Evolutionary conservation across 2,888 invertebrate species (phyloP), one percentile per base, ranked within the genome.

Genomic region (Morpho deidamia): DNA sequence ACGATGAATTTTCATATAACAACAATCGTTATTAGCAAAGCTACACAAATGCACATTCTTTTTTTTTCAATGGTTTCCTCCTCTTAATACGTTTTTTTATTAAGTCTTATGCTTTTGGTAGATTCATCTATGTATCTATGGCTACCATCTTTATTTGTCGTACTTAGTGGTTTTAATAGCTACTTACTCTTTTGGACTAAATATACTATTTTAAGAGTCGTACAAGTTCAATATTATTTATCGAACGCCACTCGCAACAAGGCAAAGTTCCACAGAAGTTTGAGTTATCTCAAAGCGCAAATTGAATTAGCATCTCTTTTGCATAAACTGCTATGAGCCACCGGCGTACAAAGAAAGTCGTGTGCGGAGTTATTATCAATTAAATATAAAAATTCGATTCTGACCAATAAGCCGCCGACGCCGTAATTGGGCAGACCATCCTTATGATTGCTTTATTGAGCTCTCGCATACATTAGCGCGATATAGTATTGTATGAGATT

Each of bases 361-460:
- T 76, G 60, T 76, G 70, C 62, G 61, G 65, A 62, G 67, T 69
- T 68, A 70, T 74, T 78, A 81, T 84, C 81, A 83, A 86, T 88
- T 86, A 83, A 82, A 77, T 75, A 84, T 86, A 83, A 87, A 83
- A 84, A 82, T 85, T 78, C 82, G 78, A 79, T 76, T 72, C 70
- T 72, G 68, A 71, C 75, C 79, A 79, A 78, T 79, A 74, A 81
- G 76, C 79, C 76, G 68, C 76, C 74, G 68, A 70, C 68, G 66
- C 65, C 71, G 74, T 86, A 86, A 88, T 87, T 86, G 85, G 81
- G 65, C 72, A 66, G 72, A 62, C 76, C 74, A 70, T 79, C 70
- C 69, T 71, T 77, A 77, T 83, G 82, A 87, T 86, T 83, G 76
- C 84, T 87, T 88, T 88, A 88, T 87, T 87, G 87, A 76, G 73